Conservation (phyloP, 1,140 invertebrate species). For the Lepidurus apus region DNA sequence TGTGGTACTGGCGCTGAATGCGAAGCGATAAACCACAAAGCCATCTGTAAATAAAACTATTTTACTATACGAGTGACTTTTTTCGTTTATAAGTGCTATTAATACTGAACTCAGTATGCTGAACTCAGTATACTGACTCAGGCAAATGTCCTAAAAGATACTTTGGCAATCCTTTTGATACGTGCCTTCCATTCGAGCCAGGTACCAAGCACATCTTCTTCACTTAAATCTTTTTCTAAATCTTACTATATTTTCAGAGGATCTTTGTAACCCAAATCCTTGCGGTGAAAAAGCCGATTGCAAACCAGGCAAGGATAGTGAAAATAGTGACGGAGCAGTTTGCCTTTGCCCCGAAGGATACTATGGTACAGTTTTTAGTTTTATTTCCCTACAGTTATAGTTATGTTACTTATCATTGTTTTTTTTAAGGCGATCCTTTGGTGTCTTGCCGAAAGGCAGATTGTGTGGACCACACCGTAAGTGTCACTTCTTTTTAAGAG, state of each 20-base stretch:
- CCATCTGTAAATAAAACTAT: conserved; percentile 72
- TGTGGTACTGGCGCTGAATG: conserved; percentile 76
- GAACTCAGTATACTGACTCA: too few relatives aligned
- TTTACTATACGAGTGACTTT: conserved; percentile 29
- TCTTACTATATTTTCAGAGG: conserved; percentile 49
- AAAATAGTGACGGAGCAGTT: conserved; percentile 70
- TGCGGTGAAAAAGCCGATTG: conserved; percentile 77
- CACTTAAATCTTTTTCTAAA: neutral
- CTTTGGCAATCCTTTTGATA: conserved; percentile 77
- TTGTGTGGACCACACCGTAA: conserved; percentile 32
- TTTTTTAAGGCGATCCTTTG: conserved; percentile 64
- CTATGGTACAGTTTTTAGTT: conserved; percentile 41
- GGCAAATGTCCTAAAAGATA: conserved; percentile 72
- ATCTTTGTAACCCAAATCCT: conserved; percentile 75
- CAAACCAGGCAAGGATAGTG: conserved; percentile 70
- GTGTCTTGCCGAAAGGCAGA: conserved; percentile 42
- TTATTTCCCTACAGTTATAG: too few relatives aligned
- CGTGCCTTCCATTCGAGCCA: conserved; percentile 64
- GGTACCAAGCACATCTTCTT: neutral
- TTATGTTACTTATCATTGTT: neutral
- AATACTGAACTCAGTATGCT: too few relatives aligned
- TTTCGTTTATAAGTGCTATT: neutral
- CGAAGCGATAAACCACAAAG: conserved; percentile 65
- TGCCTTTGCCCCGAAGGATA: conserved; percentile 73
- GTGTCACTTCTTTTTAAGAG: conserved; percentile 37